Conservation (phyloP, 2,888 invertebrate species). For the Subacronicta megacephala region DNA sequence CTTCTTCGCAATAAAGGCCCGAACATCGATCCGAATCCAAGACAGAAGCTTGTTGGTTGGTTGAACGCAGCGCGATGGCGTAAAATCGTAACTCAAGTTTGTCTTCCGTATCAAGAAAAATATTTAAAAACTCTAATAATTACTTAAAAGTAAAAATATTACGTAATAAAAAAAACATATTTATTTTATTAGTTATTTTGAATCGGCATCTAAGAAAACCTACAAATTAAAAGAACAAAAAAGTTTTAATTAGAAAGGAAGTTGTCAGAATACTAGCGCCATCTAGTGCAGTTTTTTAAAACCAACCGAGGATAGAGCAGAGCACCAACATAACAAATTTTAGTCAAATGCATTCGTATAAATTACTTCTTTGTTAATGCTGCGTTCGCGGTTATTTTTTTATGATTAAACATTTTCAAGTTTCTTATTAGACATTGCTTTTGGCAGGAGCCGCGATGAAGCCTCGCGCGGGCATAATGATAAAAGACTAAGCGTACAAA, state of each 20-base stretch:
- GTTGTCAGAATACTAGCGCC: slow-evolving; percentile 44
- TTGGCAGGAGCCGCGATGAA: no score
- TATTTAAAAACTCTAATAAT: slow-evolving; percentile 11
- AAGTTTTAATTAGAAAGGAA: slow-evolving; percentile 53
- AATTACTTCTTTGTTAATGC: neutral
- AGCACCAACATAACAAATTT: slow-evolving; percentile 39
- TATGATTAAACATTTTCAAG: no score
- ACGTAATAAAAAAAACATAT: slow-evolving; percentile 25
- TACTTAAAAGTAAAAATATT: slow-evolving; percentile 8
- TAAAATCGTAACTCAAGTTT: slow-evolving; percentile 60
- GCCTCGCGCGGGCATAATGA: no score
- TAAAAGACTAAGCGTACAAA: no score
- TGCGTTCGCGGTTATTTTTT: slow-evolving; percentile 22
- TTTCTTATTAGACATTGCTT: no score
- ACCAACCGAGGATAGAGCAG: slow-evolving; percentile 2
- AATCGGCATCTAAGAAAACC: slow-evolving; percentile 7
- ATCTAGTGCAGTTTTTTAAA: slow-evolving; percentile 43
- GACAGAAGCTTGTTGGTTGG: slow-evolving; percentile 78
- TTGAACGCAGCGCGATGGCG: slow-evolving; percentile 72
- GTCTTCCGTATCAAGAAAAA: slow-evolving; percentile 56
- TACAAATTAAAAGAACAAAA: slow-evolving; percentile 40
- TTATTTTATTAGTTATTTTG: slow-evolving; percentile 8
- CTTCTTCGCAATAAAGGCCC: slow-evolving; percentile 91
- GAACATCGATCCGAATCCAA: slow-evolving; percentile 92
- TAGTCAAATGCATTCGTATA: slow-evolving; percentile 41